Evolutionary conservation across 2,113 vertebrate genomes (phyloP).

Genomic region (Otocyon megalotis): DNA sequence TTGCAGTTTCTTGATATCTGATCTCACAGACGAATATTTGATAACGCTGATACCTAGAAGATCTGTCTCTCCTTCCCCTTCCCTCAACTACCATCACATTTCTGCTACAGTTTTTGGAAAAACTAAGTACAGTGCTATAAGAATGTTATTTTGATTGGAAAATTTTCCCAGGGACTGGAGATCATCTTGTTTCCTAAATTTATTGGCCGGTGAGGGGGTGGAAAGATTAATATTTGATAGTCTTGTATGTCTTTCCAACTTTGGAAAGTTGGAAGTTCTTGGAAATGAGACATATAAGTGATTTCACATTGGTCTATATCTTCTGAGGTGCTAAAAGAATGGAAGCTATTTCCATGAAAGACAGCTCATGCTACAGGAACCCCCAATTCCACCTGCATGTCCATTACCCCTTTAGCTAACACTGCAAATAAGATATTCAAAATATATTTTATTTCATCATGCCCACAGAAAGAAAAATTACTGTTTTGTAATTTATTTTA

Average conservation of each 20-base stretch:
- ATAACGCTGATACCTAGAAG: not conserved
- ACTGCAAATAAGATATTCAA: not conserved
- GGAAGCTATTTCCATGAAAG: not conserved
- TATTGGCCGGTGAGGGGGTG: not conserved
- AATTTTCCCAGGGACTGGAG: not conserved
- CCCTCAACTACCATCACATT: not conserved
- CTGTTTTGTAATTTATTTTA: not conserved
- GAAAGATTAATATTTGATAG: not conserved
- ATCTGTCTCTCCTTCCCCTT: not conserved
- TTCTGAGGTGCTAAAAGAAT: not conserved
- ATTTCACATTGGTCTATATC: not conserved
- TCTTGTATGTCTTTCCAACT: not conserved
- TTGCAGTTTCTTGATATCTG: not conserved
- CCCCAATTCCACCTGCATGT: not conserved
- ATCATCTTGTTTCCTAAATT: not conserved
- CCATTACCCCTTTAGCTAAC: not conserved
- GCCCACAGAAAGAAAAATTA: not conserved
- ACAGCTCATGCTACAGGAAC: not conserved
- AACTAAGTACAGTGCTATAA: not conserved
- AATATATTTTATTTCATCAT: not conserved
- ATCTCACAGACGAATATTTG: not conserved
- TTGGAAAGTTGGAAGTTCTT: not conserved
- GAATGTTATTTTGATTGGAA: not conserved
- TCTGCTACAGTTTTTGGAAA: not conserved
- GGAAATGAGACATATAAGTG: not conserved